Evolutionary conservation across 2,797 vertebrate species (phyloP).

Genomic region (Enteromius treurensis): DNA sequence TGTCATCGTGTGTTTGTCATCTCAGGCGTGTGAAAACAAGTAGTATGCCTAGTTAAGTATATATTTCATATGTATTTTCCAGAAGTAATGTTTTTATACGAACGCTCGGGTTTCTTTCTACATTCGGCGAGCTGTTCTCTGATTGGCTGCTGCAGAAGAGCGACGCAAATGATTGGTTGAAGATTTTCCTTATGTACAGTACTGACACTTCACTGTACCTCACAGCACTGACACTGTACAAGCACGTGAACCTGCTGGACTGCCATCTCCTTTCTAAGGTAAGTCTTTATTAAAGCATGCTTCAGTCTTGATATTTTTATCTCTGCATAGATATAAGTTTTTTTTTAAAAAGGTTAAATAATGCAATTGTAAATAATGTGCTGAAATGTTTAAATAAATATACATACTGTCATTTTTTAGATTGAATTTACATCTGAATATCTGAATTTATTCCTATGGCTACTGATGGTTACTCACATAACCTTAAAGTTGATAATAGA

Average conservation of each 20-base stretch:
- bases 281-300: constrained; percentile 1
- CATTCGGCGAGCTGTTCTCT: not conserved
- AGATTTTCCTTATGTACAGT: not conserved
- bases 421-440: not conserved
- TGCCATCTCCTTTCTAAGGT: constrained; percentile 13
- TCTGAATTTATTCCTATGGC: not conserved
- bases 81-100: not conserved
- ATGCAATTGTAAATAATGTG: not conserved
- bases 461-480: not conserved
- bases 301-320: not conserved
- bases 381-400: not conserved
- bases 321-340: not conserved
- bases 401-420: too few species aligned
- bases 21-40: not conserved
- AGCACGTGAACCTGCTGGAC: not conserved
- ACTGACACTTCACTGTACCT: not conserved
- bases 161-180: constrained; percentile 29
- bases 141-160: constrained; percentile 14
- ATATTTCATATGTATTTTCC: not conserved
- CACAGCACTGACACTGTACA: not conserved
- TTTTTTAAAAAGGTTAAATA: not conserved
- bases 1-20: constrained; percentile 26
- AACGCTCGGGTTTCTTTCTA: not conserved
- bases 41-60: not conserved
- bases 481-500: not conserved